Evolutionary conservation across 1,140 invertebrate species (phyloP), one percentile per base, ranked within the genome.

Genomic region (Rhyacophila brunnea): DNA sequence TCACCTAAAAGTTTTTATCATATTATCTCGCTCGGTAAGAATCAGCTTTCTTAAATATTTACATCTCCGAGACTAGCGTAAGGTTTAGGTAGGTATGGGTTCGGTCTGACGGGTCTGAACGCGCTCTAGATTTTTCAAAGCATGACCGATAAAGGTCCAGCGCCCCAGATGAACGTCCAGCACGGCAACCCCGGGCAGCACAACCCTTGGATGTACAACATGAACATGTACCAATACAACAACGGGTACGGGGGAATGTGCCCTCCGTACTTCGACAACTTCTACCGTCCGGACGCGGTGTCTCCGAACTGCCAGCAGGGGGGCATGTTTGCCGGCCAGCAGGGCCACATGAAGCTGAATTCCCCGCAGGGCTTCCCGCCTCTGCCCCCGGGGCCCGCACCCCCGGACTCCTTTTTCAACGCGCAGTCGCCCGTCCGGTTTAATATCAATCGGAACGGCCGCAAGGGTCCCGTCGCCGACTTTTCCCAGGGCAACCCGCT

Each of bases 391-490:
- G 71, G 72, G 58, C 74, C 75, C 68, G 71, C 72, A 28, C 71
- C 74, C 51, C 68, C 72, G 34, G 34, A 49, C 19, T 28, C 35
- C 7, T 76, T 71, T 64, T 72, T 79, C 65, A 81, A 80, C 36
- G 68, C 68, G 32, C 81, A 81, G 64, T 72, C 81, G 32, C 81
- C 83, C 23, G 83, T 85, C 52, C 81, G 82, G 56, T 74, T 83
- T 52, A 82, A 81, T 65, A 76, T 83, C 51, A 84, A 84, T 63
- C 80, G 78, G 67, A 73, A 79, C 38, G 23, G 32, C 57, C 70
- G 69, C 54, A 76, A 74, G 64, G 54, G 43, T 2, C 34, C 47
- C 5, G 1, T 23, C n/a, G 36, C 46, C 4, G 17, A 43, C 19
- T 60, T 63, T 59, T 71, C 28, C 64, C 77, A 70, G 61, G 73